phyloP scores from a whole-genome alignment of 2,888 invertebrate genomes.

The Drosophila flavopinicola region DNA sequence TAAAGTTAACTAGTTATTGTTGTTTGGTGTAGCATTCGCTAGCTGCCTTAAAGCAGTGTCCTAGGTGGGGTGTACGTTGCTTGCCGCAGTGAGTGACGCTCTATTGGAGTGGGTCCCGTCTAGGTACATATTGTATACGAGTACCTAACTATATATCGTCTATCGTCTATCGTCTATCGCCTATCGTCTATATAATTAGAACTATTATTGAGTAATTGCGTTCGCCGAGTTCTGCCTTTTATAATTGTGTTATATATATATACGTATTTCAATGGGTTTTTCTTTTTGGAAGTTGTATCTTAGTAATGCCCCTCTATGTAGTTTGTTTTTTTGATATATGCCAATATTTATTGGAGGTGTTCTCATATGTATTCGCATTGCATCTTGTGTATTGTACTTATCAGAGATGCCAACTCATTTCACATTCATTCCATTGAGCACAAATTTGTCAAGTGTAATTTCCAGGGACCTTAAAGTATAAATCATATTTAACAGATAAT shows the following conservation, averaged over 20 bases:
- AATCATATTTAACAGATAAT: no score
- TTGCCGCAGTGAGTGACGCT: slow-evolving; percentile 62
- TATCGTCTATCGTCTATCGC: slow-evolving; percentile 21
- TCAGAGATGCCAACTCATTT: slow-evolving; percentile 5
- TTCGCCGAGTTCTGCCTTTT: slow-evolving; percentile 21
- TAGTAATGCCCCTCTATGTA: slow-evolving; percentile 45
- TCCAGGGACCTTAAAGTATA: no score
- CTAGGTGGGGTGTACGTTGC: slow-evolving; percentile 78
- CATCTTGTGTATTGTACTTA: slow-evolving; percentile 18
- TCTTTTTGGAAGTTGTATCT: slow-evolving; percentile 6
- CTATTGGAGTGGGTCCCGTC: slow-evolving; percentile 75
- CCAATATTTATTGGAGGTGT: slow-evolving; percentile 9
- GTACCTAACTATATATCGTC: slow-evolving; percentile 49
- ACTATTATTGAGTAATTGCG: slow-evolving; percentile 36
- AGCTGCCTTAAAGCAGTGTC: slow-evolving; percentile 76
- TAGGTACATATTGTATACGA: slow-evolving; percentile 50
- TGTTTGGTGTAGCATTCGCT: slow-evolving; percentile 65
- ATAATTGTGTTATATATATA: not conserved
- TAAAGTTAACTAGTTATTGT: slow-evolving; percentile 62
- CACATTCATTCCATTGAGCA: slow-evolving; percentile 3
- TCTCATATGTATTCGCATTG: slow-evolving; percentile 8
- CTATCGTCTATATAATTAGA: slow-evolving; percentile 6
- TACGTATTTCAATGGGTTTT: slow-evolving; percentile 11
- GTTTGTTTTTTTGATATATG: slow-evolving; percentile 2
- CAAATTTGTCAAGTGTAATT: slow-evolving; percentile 1